Evolutionary conservation across 1,140 invertebrate species (phyloP).

Genomic region (Drosophila punjabiensis): DNA sequence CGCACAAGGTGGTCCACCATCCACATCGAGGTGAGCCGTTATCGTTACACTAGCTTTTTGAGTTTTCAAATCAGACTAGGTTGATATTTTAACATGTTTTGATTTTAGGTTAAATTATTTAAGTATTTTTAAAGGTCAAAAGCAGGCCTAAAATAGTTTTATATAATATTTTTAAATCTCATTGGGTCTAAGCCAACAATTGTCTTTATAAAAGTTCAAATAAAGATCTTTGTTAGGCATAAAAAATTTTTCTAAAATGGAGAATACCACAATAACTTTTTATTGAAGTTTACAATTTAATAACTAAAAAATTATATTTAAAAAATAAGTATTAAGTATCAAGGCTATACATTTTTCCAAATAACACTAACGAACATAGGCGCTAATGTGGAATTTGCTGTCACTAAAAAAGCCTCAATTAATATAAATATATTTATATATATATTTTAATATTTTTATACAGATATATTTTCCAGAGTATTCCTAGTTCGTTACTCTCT

Average conservation of each 20-base stretch:
- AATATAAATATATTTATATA: no score
- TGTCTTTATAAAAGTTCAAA: neutral
- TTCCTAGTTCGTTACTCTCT: slow-evolving; percentile 2
- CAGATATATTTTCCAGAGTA: no score
- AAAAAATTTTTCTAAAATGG: no score
- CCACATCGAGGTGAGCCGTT: slow-evolving; percentile 62
- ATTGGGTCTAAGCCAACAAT: neutral
- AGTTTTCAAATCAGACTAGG: neutral
- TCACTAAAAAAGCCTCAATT: no score
- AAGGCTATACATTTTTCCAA: no score
- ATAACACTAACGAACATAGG: no score
- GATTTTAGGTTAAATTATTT: neutral
- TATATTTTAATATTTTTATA: no score
- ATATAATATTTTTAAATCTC: neutral
- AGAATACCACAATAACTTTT: no score
- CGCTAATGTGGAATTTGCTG: no score
- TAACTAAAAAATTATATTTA: no score
- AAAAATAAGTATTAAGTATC: no score
- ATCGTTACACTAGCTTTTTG: slow-evolving; percentile 33
- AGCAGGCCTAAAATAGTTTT: neutral
- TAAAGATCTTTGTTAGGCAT: neutral
- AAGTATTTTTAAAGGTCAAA: neutral
- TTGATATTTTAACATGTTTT: neutral
- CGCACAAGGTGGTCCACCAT: slow-evolving; percentile 78
- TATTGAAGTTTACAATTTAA: no score